phyloP scores from a whole-genome alignment of 1,140 invertebrate species.

The Drosophila ironensis region DNA sequence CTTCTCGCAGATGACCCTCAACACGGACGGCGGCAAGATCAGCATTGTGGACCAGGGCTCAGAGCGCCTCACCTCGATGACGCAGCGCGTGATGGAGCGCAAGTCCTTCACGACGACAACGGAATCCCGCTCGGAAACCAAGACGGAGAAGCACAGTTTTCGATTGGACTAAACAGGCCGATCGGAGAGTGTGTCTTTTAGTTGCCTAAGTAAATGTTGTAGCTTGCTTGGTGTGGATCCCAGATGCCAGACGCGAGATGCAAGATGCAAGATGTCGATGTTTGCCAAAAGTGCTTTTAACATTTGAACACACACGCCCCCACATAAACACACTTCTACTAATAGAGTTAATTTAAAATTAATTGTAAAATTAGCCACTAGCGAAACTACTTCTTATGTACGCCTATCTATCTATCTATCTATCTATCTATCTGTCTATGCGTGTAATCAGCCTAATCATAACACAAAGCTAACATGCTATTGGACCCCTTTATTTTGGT shows the following conservation, averaged over 20 bases:
- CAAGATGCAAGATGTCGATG: slow-evolving; percentile 24
- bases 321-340: slow-evolving; percentile 61
- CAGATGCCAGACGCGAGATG: background rate
- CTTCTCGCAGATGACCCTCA: slow-evolving; percentile 78
- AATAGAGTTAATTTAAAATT: slow-evolving; percentile 76
- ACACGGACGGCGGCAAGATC: slow-evolving; percentile 75
- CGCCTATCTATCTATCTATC: slow-evolving; percentile 51
- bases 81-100: slow-evolving; percentile 83
- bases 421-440: slow-evolving; percentile 50
- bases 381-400: slow-evolving; percentile 61
- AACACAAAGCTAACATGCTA: slow-evolving; percentile 42
- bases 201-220: slow-evolving; percentile 21
- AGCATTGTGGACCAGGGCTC: slow-evolving; percentile 75
- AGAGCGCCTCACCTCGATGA: slow-evolving; percentile 81
- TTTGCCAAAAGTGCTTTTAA: slow-evolving; percentile 82
- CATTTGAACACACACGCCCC: slow-evolving; percentile 53
- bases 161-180: slow-evolving; percentile 66
- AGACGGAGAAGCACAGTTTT: slow-evolving; percentile 81
- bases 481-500: slow-evolving; percentile 24
- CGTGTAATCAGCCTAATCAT: slow-evolving; percentile 49
- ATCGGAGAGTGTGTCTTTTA: slow-evolving; percentile 3
- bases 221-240: slow-evolving; percentile 17
- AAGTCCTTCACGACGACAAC: slow-evolving; percentile 83
- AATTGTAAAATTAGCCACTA: slow-evolving; percentile 73
- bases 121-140: slow-evolving; percentile 83